Base-by-base conservation (phyloP, 2,888 invertebrate genomes). In the Spicauda simplicius region DNA sequence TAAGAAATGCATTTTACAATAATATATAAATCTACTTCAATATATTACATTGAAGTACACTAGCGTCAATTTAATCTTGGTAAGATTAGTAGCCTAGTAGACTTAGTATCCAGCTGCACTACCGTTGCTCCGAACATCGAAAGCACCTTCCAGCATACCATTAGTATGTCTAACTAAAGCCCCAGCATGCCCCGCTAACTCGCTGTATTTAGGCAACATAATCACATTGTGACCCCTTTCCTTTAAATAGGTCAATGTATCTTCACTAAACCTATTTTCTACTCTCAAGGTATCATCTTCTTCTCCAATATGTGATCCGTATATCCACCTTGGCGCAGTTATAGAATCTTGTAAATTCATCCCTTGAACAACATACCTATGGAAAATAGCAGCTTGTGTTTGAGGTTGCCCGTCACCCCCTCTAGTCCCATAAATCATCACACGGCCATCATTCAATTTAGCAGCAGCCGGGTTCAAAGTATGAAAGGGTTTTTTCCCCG, bases 341-440 rank as follows among this genome's bases (percentile, higher is more conserved):
- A 92, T 70, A 37, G 88, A 74, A 25, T 74, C 71, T 72, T 91
- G 91, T 57, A 92, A 80, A 12, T 79, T 80, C 16, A 78, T 63
- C 7, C 81, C 82, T 75, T 92, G 91, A 11, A 91, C 78, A 1
- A 82, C 89, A 60, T 92, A 91, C 77, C 90, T 82, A 62, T 92
- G 90, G 65, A 92, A 92, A n/a, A 92, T 80, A 0, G 89, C 86
- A 20, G 91, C 85, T 78, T 92, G 92, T 4, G 86, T 90, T 75
- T 92, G 92, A 6, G 90, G 77, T 67, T 92, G 92, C 0, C 91
- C 91, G 72, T 92, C 91, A 8, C 91, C 92, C 20, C 92, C 92
- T 70, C 84, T 80, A 11, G 90, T 90, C 0, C 92, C 92, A 70
- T 90, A 91, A 33, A 92, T 60, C 76, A 92, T 80, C 5, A 85